Conservation (phyloP, 2,888 invertebrate genomes). For the Marronus borbonicus region DNA sequence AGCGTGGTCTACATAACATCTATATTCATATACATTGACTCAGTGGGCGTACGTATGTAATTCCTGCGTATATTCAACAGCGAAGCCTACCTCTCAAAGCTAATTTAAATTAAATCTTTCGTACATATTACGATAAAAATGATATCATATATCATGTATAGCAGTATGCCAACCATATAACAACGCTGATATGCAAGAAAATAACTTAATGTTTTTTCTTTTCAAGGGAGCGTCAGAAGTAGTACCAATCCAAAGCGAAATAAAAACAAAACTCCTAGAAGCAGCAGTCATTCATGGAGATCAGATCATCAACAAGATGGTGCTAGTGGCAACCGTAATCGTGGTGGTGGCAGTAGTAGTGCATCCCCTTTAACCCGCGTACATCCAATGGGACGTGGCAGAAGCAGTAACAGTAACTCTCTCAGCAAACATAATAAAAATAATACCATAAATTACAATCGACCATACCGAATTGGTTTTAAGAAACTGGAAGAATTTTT, state of each 20-base stretch:
- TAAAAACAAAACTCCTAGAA: background rate
- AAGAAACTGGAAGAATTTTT: constrained; percentile 70
- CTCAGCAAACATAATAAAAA: background rate
- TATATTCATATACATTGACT: no score
- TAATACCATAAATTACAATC: background rate
- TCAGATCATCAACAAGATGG: no score
- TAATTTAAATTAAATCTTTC: no score
- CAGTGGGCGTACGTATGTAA: no score
- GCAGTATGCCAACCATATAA: no score
- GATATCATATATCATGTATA: no score
- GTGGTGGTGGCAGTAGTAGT: background rate
- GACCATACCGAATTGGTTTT: constrained; percentile 64
- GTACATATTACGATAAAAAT: no score
- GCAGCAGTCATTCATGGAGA: constrained; percentile 46
- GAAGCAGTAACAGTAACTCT: background rate
- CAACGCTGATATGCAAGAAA: no score
- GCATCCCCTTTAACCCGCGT: background rate
- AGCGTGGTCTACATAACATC: no score
- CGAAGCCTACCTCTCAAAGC: no score
- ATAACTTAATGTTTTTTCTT: background rate
- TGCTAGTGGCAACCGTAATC: no score
- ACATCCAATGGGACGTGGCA: background rate
- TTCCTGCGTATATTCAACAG: no score
- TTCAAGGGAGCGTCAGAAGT: background rate
- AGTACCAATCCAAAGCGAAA: background rate